A percentile compares a stretch with the other conserved stretches of the same genome.
These are phyloP conservation scores for Cephus pygmeus DNA, from an alignment of 2,888 invertebrate species.

Conservation along the genomic window DNA sequence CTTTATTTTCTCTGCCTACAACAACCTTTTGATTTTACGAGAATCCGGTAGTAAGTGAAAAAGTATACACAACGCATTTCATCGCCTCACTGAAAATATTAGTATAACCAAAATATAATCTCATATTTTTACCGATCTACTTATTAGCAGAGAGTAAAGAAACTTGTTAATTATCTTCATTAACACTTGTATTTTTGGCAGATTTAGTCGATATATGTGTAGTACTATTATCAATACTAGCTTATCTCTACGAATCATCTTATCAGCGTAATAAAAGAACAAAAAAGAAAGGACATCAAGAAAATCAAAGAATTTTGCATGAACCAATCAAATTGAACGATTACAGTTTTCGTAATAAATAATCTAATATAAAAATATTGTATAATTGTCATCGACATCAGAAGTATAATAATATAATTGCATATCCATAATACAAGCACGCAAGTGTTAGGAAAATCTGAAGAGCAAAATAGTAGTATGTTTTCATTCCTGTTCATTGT, in stretches of 20 bases:
- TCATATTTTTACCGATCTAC: not conserved
- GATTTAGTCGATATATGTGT: not conserved
- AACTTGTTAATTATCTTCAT: not conserved
- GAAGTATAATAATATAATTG: not conserved
- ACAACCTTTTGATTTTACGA: not conserved
- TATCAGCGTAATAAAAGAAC: not conserved
- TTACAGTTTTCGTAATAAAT: not conserved
- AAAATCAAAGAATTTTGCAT: not conserved
- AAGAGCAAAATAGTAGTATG: not conserved
- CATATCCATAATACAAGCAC: not conserved
- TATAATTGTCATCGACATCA: not conserved
- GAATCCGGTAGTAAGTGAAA: not conserved
- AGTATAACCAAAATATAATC: not conserved
- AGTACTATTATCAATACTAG: not conserved
- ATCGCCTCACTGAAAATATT: not conserved
- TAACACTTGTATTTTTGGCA: not conserved
- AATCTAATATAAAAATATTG: not conserved
- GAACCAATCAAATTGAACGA: not conserved
- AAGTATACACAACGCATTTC: not conserved
- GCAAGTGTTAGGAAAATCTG: not conserved
- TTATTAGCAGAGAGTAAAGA: not conserved
- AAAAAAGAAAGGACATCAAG: not conserved
- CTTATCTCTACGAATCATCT: not conserved
- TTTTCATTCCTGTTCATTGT: not conserved
- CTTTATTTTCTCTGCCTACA: not conserved